phyloP scores from a whole-genome alignment of 2,113 vertebrate species.

The Ancistrus triradiatus region DNA sequence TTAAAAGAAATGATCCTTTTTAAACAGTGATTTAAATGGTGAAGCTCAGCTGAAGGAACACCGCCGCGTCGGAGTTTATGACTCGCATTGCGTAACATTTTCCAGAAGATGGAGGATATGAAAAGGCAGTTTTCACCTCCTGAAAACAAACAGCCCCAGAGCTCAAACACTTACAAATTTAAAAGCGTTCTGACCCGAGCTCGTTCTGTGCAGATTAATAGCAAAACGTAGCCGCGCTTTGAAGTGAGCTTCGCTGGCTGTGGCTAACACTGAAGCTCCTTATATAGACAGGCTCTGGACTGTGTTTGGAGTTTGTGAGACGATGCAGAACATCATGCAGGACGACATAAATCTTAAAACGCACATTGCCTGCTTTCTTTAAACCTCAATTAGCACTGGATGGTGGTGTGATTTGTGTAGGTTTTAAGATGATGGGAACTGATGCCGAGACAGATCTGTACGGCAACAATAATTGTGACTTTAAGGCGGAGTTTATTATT shows the following conservation, averaged over 20 bases:
- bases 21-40: not conserved
- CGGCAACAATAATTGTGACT: not conserved
- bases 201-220: slow-evolving; percentile 40
- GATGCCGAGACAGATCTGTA: not conserved
- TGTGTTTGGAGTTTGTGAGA: slow-evolving; percentile 18
- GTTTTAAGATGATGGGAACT: not conserved
- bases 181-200: slow-evolving; percentile 27
- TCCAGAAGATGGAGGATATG: slow-evolving; percentile 44
- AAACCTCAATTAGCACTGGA: slow-evolving; percentile 1
- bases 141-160: slow-evolving; percentile 42
- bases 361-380: not conserved
- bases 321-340: slow-evolving; percentile 11
- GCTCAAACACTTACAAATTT: slow-evolving; percentile 26
- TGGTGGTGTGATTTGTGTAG: not conserved
- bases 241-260: slow-evolving; percentile 6
- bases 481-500: too few relatives aligned
- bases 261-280: slow-evolving; percentile 31
- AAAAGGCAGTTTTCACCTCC: slow-evolving; percentile 26
- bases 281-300: slow-evolving; percentile 41
- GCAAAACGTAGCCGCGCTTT: slow-evolving; percentile 26
- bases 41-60: slow-evolving; percentile 1
- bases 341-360: slow-evolving; percentile 8
- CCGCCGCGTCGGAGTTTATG: slow-evolving; percentile 17
- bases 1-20: not conserved
- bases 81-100: slow-evolving; percentile 32